Evolutionary conservation across 2,113 vertebrate species (phyloP), one percentile per base, ranked within the genome.

Genomic region (Glaucomys volans): DNA sequence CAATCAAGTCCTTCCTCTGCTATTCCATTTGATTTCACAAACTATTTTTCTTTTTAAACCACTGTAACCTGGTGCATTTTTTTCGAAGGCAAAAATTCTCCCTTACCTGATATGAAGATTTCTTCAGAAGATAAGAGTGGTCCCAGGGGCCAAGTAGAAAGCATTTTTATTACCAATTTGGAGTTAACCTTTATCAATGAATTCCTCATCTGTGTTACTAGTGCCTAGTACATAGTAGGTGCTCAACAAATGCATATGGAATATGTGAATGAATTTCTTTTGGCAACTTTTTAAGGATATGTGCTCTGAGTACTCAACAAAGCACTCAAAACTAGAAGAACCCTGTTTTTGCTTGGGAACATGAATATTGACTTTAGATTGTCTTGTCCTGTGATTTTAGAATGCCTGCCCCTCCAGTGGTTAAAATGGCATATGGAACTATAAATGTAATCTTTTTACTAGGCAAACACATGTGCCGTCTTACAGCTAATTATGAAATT

Each of bases 181-280:
- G 87, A 95, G 82, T 93, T 96, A 89, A 69, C 62, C 71, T 97
- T 95, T 91, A 82, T 57, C 50, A 89, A 13, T 87, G 14, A 95
- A 92, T 35, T 91, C 59, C 69, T 85, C 47, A 92, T 97, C 81
- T 96, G 87, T 96, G 86, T 94, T 97, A 95, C 75, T 93, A 87
- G 95, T 95, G 84, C 94, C 92, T 97, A 77, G 50, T 87, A 94
- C 47, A 79, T 67, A 87, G 92, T 94, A 96, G 95, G 93, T 97
- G 95, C 92, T 97, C 91, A 96, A 87, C 93, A 94, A 96, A 87
- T 86, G 57, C 52, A 92, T 54, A 79, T 90, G 62, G 52, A 90
- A 28, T 84, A 71, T 91, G 4, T 77, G 50, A 91, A 75, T 80
- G 37, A 93, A 66, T 90, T 95, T 95, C 62, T 96, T 81, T 66